phyloP scores from a whole-genome alignment of 2,797 vertebrate species.

The Falco cherrug region DNA sequence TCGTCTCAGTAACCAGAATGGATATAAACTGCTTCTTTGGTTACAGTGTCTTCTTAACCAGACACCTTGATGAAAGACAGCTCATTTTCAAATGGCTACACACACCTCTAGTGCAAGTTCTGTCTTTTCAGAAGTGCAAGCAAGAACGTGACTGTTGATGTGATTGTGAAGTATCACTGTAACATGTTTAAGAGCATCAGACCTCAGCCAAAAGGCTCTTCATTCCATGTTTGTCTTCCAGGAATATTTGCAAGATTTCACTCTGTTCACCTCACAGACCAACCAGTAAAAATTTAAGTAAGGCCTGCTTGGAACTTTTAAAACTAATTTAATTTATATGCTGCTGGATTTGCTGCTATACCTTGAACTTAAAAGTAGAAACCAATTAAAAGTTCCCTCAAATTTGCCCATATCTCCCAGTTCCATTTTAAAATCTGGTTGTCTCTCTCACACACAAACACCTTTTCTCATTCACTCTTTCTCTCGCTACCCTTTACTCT shows the following conservation, averaged over 20 bases:
- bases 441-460: background rate
- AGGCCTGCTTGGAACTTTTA: background rate
- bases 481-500: background rate
- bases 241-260: background rate
- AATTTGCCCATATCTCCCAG: background rate
- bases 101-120: background rate
- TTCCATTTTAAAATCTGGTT: background rate
- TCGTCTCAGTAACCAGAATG: background rate
- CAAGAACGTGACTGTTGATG: accelerated
- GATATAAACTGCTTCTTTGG: background rate
- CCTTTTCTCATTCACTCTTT: background rate
- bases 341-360: background rate
- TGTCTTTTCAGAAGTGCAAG: background rate
- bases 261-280: background rate
- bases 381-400: background rate
- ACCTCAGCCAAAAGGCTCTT: background rate
- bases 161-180: background rate
- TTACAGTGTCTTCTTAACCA: background rate
- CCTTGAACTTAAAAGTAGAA: background rate
- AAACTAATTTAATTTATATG: background rate
- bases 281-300: accelerated
- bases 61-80: background rate
- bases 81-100: background rate
- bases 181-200: background rate
- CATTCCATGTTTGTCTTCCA: background rate